Percentiles rank a stretch among this genome's conserved stretches.
Evolutionary conservation across 2,888 invertebrate genomes (phyloP).

Genomic region (Trimorus sp.): DNA sequence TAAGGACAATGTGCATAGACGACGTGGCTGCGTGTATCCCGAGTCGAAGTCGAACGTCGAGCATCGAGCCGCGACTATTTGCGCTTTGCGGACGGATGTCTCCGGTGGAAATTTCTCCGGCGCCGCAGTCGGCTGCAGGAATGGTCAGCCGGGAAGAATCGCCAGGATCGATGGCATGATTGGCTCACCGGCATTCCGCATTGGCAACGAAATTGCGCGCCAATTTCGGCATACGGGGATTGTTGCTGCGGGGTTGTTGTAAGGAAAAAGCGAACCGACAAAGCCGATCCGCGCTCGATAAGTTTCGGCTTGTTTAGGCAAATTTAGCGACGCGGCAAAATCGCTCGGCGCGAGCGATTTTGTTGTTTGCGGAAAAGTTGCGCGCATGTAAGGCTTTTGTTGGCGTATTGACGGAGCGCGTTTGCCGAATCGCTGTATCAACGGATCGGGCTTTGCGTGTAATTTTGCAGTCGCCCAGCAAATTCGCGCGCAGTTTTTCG

Average conservation of each 20-base stretch:
- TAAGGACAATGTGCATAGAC: conserved; percentile 77
- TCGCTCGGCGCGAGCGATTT: background rate
- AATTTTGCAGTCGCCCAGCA: too few species aligned
- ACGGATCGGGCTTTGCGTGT: too few species aligned
- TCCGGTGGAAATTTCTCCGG: conserved; percentile 27
- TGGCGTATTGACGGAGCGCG: too few species aligned
- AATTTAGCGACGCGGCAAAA: too few species aligned
- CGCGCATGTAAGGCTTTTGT: background rate
- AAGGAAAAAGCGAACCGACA: too few species aligned
- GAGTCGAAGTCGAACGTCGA: conserved; percentile 75
- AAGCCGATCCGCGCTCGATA: too few species aligned
- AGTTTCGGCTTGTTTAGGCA: too few species aligned
- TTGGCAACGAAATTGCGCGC: background rate
- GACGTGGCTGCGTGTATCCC: conserved; percentile 50
- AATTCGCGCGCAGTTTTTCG: too few species aligned
- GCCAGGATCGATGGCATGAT: conserved; percentile 23
- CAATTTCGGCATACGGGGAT: background rate
- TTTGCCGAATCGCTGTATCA: too few species aligned
- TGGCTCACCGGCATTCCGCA: conserved; percentile 7
- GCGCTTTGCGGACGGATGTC: conserved; percentile 37
- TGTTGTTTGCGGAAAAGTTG: background rate
- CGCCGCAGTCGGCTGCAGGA: background rate
- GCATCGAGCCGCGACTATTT: conserved; percentile 65
- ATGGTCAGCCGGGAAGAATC: conserved; percentile 30
- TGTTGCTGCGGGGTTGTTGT: too few species aligned